Percentiles rank a stretch among this genome's conserved stretches.
These are phyloP conservation scores for Metellina segmentata DNA, from an alignment of 2,888 invertebrate genomes.

Conservation along the genomic window DNA sequence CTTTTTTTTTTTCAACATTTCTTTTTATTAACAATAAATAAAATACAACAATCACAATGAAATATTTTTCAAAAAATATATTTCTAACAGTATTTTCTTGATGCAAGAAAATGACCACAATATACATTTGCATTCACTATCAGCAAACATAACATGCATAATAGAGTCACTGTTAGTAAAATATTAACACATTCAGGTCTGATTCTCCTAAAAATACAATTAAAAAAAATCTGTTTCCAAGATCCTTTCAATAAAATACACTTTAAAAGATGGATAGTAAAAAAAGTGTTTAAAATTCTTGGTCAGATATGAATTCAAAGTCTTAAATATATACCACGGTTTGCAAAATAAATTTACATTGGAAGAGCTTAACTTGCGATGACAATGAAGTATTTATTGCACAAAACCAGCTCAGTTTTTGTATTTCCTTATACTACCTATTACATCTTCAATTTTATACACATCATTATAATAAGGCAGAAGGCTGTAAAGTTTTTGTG, in stretches of 20 bases:
- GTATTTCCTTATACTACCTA: constrained; percentile 71
- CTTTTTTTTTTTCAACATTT: constrained; percentile 5
- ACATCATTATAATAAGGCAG: constrained; percentile 61
- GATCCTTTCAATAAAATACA: constrained; percentile 25
- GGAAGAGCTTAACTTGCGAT: neutral
- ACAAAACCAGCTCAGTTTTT: constrained; percentile 78
- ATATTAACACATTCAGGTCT: no score
- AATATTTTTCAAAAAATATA: constrained; percentile 32
- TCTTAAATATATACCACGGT: no score
- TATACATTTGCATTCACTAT: constrained; percentile 24
- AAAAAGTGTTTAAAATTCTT: neutral
- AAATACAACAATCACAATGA: constrained; percentile 28
- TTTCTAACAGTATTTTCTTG: constrained; percentile 51
- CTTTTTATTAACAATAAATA: constrained; percentile 52
- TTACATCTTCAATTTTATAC: constrained; percentile 68
- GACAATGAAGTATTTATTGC: constrained; percentile 8
- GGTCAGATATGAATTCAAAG: neutral
- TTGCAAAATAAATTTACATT: neutral
- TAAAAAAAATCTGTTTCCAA: constrained; percentile 22
- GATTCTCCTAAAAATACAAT: no score
- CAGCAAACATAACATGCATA: no score
- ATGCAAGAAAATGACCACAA: constrained; percentile 63
- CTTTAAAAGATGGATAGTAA: constrained; percentile 7
- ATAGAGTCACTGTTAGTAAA: no score
- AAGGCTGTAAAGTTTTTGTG: constrained; percentile 61